Conservation (phyloP, 2,113 vertebrate species). For the Elephantulus edwardii region DNA sequence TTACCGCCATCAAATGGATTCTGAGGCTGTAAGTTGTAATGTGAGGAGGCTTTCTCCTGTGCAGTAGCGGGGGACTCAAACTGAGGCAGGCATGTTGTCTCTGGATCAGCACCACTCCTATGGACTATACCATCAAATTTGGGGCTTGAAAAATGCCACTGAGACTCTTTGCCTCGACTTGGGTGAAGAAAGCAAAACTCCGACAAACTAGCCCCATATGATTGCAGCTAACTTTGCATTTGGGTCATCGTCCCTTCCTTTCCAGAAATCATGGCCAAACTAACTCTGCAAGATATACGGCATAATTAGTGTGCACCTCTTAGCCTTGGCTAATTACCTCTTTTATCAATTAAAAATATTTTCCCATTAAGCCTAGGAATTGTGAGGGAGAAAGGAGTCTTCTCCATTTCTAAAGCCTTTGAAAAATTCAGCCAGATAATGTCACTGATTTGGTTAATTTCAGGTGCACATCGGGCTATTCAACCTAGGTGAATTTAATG, state of each 20-base stretch:
- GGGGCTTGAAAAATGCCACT: too few species aligned
- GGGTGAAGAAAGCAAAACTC: not conserved
- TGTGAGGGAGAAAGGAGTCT: conserved; percentile 52
- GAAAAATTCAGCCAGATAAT: conserved; percentile 83
- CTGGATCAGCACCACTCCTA: too few species aligned
- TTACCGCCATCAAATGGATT: not conserved
- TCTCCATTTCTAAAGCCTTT: conserved; percentile 70
- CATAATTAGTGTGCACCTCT: conserved; percentile 83
- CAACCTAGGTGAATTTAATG: conserved; percentile 94
- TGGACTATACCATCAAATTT: too few species aligned
- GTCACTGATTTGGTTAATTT: conserved; percentile 86
- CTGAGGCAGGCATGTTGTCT: too few species aligned
- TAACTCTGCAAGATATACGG: conserved; percentile 77
- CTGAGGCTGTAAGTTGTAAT: too few species aligned
- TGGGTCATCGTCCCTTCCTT: conserved; percentile 61
- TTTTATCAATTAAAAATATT: conserved; percentile 83
- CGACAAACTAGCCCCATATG: not conserved
- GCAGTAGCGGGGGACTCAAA: too few species aligned
- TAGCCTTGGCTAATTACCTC: conserved; percentile 86
- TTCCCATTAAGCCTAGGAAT: conserved; percentile 59
- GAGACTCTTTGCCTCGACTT: not conserved
- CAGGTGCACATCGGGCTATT: conserved; percentile 90
- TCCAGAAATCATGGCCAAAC: conserved; percentile 62
- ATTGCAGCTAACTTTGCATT: not conserved
- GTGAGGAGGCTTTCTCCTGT: too few species aligned